Evolutionary conservation across 2,888 invertebrate species (phyloP), one percentile per base, ranked within the genome.

Genomic region (Orthonychiurus folsomi): DNA sequence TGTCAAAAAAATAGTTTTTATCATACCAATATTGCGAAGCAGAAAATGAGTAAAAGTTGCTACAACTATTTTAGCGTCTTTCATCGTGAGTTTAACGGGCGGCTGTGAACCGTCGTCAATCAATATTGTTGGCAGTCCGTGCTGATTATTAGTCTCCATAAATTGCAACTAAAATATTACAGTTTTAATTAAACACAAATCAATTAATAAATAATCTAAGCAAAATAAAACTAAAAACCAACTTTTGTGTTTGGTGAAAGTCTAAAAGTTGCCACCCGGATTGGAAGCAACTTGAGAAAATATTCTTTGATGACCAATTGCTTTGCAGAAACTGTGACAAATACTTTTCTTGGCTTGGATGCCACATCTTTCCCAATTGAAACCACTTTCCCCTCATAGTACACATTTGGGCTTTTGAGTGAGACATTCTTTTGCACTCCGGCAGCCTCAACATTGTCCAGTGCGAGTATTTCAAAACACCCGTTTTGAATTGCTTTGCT

Each of bases 211-310:
- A 47, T 9, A 20, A 9, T 59, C 52, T 26, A 53, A 50, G 24
- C 26, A 18, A 25, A 3, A 24, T 52, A 37, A 9, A 23, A 56
- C 26, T 9, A 5, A 20, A 52, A 52, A 52, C 27, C 54, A 76
- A 90, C 89, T 83, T 93, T 94, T 59, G 94, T 94, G 66, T 93
- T 93, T 23, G 94, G 94, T 76, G 93, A 93, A 61, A 95, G 82
- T 48, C 94, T 83, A 80, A 93, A 94, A 48, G 93, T 91, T 64
- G 88, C 89, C 73, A 94, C 83, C 74, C 93, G 82, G 79, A 92
- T 93, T 60, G 93, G 93, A 75, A 94, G 91, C 77, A 95, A 88
- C 80, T 90, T 92, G 73, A 94, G 81, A 73, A 93, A 84, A 81
- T 90, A 89, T 80, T 95, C 94, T 80, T 93, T 93, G 75, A 95